Conservation (phyloP, 1,140 invertebrate genomes). For the Sycophila sp. region DNA sequence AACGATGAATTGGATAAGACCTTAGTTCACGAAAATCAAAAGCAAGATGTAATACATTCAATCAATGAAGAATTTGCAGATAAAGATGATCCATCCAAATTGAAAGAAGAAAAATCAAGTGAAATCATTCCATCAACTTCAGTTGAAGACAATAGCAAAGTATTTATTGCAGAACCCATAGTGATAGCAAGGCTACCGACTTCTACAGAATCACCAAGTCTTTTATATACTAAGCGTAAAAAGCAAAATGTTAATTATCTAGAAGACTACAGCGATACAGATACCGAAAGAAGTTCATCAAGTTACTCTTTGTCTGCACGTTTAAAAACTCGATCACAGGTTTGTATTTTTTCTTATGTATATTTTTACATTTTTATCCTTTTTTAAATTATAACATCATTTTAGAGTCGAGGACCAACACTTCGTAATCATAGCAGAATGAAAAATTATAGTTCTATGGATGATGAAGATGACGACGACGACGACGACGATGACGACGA, state of each 20-base stretch:
- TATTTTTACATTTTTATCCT: background rate
- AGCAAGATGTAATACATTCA: background rate
- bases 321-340: background rate
- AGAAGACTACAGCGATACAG: constrained; percentile 10
- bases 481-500: constrained; percentile 28
- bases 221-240: background rate
- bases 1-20: background rate
- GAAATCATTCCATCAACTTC: background rate
- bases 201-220: background rate
- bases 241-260: constrained; percentile 21
- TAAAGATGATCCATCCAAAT: background rate
- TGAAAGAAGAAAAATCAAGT: background rate
- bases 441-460: too few relatives aligned
- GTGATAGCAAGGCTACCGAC: background rate
- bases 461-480: background rate
- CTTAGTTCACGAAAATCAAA: background rate
- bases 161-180: background rate
- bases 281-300: background rate
- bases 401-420: background rate
- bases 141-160: background rate
- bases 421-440: background rate
- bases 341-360: background rate
- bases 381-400: background rate
- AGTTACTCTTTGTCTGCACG: background rate
- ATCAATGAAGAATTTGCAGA: background rate